phyloP scores from a whole-genome alignment of 2,888 invertebrate species.

The Metallyticus violacea region DNA sequence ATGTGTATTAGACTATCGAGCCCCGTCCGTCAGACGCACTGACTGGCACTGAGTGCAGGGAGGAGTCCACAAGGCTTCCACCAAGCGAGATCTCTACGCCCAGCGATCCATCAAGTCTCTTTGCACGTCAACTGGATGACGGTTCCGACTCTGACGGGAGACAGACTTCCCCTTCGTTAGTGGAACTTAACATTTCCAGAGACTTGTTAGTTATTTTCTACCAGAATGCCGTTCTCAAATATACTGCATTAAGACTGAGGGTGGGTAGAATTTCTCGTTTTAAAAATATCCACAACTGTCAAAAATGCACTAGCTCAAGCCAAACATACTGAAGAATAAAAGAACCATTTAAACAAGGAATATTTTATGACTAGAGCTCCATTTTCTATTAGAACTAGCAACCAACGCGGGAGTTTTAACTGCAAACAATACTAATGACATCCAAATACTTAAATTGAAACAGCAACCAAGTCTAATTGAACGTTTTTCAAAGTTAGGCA shows the following conservation, averaged over 20 bases:
- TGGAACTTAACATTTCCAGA: not conserved
- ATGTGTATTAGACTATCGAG: not conserved
- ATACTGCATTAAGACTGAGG: not conserved
- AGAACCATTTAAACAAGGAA: no score
- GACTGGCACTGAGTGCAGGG: no score
- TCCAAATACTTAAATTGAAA: no score
- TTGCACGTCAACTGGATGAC: conserved; percentile 1
- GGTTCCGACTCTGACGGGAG: not conserved
- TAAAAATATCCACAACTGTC: no score
- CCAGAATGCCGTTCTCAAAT: not conserved
- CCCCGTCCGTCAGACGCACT: not conserved
- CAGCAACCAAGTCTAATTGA: no score
- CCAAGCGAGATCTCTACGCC: not conserved
- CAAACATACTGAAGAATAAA: no score
- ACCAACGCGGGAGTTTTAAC: no score
- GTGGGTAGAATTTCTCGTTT: not conserved
- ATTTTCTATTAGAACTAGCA: no score
- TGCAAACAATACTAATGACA: no score
- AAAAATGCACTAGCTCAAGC: no score
- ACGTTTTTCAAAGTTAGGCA: no score
- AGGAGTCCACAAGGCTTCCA: not conserved
- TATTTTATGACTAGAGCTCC: no score
- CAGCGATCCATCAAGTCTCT: not conserved
- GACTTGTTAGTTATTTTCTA: not conserved
- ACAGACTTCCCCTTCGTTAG: not conserved